phyloP scores from a whole-genome alignment of 2,113 vertebrate genomes.

The Amia ocellicauda region DNA sequence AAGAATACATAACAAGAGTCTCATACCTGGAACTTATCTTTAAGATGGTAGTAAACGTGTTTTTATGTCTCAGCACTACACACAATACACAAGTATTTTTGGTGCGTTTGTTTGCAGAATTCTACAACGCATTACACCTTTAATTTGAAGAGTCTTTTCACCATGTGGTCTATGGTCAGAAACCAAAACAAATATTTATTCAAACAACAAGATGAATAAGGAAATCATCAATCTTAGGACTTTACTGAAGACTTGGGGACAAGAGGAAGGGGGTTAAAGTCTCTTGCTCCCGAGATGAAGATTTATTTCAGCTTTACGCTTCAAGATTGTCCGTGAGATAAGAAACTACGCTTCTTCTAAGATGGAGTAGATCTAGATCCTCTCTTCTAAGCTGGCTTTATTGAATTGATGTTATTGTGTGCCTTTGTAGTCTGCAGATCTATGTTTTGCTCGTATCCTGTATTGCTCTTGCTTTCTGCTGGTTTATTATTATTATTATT shows the following conservation, averaged over 20 bases:
- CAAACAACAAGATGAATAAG: constrained; percentile 14
- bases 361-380: background rate
- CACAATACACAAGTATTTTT: too few species aligned
- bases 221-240: background rate
- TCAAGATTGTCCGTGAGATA: constrained; percentile 39
- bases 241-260: background rate
- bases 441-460: too few species aligned
- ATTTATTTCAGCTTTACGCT: constrained; percentile 31
- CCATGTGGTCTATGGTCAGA: too few species aligned
- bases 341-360: constrained; percentile 33
- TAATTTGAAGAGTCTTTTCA: too few species aligned
- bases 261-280: background rate
- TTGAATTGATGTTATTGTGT: constrained; percentile 9
- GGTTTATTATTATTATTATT: too few species aligned
- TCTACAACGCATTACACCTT: too few species aligned
- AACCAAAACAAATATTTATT: constrained; percentile 6
- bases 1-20: background rate
- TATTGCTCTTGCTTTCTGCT: too few species aligned
- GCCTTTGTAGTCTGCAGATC: too few species aligned
- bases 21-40: too few species aligned
- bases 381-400: constrained; percentile 27
- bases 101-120: too few species aligned
- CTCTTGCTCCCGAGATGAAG: constrained; percentile 18
- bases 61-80: too few species aligned
- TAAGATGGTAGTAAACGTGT: too few species aligned